phyloP scores from a whole-genome alignment of 92 coral and sea anemone genomes.

The Phenganax marumi region DNA sequence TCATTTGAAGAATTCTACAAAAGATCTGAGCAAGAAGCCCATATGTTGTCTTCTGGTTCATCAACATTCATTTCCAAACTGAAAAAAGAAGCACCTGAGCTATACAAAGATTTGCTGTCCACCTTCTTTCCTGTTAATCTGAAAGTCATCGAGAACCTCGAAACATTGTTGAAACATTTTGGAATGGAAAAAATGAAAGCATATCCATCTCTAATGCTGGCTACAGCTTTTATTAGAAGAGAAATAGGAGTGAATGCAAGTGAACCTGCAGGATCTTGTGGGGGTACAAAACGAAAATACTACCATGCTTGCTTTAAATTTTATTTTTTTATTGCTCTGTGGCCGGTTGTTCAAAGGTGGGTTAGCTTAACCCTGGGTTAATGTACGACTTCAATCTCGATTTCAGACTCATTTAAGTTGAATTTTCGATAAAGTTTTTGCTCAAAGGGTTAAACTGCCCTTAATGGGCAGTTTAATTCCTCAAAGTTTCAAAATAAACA shows the following conservation, averaged over 20 bases:
- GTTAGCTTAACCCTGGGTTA: too few relatives aligned
- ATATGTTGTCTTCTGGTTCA: background rate
- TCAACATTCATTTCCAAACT: conserved; percentile 7
- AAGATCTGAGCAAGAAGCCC: background rate
- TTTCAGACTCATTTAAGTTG: too few relatives aligned
- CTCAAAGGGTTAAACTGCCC: too few relatives aligned
- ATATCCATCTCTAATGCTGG: conserved; percentile 20
- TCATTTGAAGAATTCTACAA: conserved; percentile 15
- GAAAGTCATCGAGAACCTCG: background rate
- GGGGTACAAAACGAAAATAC: background rate
- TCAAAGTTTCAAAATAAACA: too few relatives aligned
- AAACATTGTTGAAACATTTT: conserved; percentile 20
- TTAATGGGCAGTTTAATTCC: too few relatives aligned
- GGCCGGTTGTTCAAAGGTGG: too few relatives aligned
- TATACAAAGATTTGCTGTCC: conserved; percentile 24
- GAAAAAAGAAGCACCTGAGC: conserved; percentile 18
- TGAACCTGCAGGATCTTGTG: background rate
- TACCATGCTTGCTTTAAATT: background rate
- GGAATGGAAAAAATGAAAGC: conserved; percentile 23
- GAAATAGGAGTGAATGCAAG: background rate
- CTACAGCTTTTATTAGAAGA: conserved; percentile 15
- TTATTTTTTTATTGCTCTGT: too few relatives aligned
- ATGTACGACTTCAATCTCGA: too few relatives aligned
- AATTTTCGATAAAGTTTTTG: too few relatives aligned
- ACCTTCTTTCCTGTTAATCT: conserved; percentile 27